Conservation (phyloP, 2,797 vertebrate genomes). For the Anas capensis region DNA sequence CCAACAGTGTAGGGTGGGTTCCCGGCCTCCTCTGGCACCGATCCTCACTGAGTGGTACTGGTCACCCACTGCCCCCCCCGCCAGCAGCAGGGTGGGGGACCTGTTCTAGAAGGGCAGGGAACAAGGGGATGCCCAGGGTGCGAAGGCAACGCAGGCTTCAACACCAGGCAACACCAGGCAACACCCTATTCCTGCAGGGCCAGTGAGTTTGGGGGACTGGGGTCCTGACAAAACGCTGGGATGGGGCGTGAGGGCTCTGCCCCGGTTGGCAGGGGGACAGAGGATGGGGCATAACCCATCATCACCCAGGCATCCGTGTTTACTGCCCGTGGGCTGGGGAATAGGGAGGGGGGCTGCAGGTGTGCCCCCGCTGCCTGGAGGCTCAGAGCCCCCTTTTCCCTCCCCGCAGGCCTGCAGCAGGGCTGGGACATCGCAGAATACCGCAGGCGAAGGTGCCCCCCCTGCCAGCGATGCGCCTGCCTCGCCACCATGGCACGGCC, state of each 20-base stretch:
- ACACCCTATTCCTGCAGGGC: fast-evolving
- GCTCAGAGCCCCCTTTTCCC: neutral
- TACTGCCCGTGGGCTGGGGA: too few species aligned
- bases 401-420: fast-evolving
- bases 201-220: fast-evolving
- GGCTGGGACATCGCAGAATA: neutral
- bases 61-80: neutral
- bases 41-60: neutral
- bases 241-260: fast-evolving
- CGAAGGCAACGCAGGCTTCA: neutral
- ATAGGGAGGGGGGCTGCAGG: neutral
- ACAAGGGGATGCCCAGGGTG: neutral
- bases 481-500: fast-evolving
- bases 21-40: too few species aligned
- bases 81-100: neutral
- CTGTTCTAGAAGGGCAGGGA: neutral
- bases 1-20: too few species aligned
- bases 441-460: fast-evolving
- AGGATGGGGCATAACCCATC: too few species aligned
- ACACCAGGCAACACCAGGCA: neutral
- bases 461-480: fast-evolving
- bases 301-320: too few species aligned
- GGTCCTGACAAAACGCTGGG: neutral
- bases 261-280: too few species aligned
- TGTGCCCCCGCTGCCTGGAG: neutral